These are phyloP conservation scores for Gallinago jamesoni DNA, from an alignment of 2,113 vertebrate genomes.

Conservation along the genomic window DNA sequence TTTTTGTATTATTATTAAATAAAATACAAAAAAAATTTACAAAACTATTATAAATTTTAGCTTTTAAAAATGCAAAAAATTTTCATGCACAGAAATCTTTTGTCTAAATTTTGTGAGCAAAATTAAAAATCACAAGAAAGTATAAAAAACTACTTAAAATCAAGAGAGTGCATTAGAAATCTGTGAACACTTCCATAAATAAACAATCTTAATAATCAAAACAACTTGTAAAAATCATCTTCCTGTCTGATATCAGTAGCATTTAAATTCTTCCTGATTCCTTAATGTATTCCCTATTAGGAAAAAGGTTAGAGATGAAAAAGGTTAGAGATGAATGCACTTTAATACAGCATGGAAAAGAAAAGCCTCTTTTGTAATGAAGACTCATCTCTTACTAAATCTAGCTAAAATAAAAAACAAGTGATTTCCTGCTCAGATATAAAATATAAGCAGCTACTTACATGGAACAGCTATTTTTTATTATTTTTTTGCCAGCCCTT, in stretches of 20 bases:
- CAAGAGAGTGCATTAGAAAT: not conserved
- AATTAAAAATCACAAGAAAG: not conserved
- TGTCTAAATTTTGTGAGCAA: not conserved
- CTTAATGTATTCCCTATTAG: not conserved
- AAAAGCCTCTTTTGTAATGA: constrained; percentile 5
- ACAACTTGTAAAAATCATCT: not conserved
- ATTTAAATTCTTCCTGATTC: constrained; percentile 2
- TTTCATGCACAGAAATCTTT: not conserved
- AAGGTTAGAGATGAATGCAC: not conserved
- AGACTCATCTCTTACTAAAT: not conserved
- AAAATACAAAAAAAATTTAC: not conserved
- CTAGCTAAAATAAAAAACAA: not conserved
- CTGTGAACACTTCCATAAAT: not conserved
- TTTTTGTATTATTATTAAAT: not conserved
- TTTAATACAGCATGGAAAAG: not conserved
- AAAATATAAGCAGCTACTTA: not conserved
- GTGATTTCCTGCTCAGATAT: not conserved
- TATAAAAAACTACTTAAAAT: not conserved
- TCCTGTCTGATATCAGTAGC: not conserved
- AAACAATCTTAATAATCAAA: constrained; percentile 14
- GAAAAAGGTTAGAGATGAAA: constrained; percentile 23
- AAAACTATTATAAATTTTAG: not conserved
- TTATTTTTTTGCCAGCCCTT: constrained; percentile 25
- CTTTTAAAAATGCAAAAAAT: not conserved
- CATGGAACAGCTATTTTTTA: not conserved